Percentiles rank a stretch among this genome's conserved stretches.
phyloP scores from a whole-genome alignment of 2,888 invertebrate species.

The Malacosoma neustria region DNA sequence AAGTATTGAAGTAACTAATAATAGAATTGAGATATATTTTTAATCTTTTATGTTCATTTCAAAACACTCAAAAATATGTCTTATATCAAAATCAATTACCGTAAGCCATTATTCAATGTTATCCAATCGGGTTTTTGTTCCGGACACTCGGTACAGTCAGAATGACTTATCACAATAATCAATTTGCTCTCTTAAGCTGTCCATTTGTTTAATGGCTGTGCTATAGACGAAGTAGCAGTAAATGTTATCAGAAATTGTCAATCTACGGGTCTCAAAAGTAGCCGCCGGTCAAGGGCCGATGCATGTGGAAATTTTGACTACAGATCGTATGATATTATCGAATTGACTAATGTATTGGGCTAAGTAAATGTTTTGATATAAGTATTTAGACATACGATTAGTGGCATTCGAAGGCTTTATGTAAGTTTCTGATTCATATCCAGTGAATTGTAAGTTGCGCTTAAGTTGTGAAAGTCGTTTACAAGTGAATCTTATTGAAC shows the following conservation, averaged over 20 bases:
- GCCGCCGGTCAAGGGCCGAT: conserved; percentile 21
- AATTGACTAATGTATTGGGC: conserved; percentile 35
- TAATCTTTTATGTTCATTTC: no score
- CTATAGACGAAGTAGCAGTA: conserved; percentile 52
- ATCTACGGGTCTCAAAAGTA: conserved; percentile 52
- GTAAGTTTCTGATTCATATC: not conserved
- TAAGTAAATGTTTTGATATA: conserved; percentile 8
- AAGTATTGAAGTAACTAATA: no score
- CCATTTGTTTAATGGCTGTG: conserved; percentile 63
- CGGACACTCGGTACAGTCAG: conserved; percentile 24
- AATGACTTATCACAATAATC: conserved; percentile 65
- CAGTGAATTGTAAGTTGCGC: no score
- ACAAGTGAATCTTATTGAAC: no score
- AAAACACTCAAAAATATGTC: not conserved
- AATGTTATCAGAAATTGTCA: conserved; percentile 66
- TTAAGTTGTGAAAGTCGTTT: no score
- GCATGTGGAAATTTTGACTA: conserved; percentile 29
- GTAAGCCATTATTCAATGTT: not conserved
- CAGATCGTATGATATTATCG: conserved; percentile 31
- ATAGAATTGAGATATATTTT: no score
- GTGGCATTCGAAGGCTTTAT: not conserved
- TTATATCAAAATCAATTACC: not conserved
- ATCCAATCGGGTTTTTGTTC: conserved; percentile 9
- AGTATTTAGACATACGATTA: not conserved
- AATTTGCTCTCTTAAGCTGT: conserved; percentile 55